Conservation (phyloP, 2,888 invertebrate species). For the Acrobasis suavella region DNA sequence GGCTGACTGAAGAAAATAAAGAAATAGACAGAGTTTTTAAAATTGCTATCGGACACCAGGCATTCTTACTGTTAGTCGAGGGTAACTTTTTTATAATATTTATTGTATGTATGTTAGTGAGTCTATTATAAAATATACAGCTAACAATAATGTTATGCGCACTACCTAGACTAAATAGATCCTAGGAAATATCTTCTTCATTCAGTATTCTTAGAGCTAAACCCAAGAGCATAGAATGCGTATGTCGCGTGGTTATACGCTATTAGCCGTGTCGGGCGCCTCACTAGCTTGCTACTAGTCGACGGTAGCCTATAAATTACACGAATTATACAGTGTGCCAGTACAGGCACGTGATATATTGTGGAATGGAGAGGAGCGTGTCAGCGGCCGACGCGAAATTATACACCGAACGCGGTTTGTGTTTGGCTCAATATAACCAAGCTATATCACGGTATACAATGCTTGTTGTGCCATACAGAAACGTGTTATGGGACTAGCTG, state of each 20-base stretch:
- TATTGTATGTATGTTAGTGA: too few relatives aligned
- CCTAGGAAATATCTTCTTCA: background rate
- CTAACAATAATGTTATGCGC: too few relatives aligned
- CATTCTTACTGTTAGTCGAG: too few relatives aligned
- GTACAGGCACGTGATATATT: conserved; percentile 76
- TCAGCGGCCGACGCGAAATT: conserved; percentile 72
- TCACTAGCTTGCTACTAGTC: conserved; percentile 73
- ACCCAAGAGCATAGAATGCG: conserved; percentile 42
- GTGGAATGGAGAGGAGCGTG: conserved; percentile 65
- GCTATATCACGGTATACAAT: conserved; percentile 43
- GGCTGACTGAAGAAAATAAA: too few relatives aligned
- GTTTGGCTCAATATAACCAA: conserved; percentile 61
- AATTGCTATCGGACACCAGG: too few relatives aligned
- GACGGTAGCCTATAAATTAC: conserved; percentile 71
- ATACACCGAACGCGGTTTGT: conserved; percentile 60
- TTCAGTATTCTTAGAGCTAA: conserved; percentile 3
- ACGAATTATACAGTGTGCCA: conserved; percentile 76
- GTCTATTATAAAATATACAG: too few relatives aligned
- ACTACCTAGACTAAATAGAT: background rate
- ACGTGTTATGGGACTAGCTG: background rate
- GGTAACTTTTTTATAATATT: too few relatives aligned
- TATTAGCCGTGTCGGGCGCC: conserved; percentile 66
- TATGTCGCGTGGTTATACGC: conserved; percentile 77
- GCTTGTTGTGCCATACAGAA: conserved; percentile 52
- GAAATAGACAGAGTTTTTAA: too few relatives aligned